Evolutionary conservation across 2,797 vertebrate genomes (phyloP), one percentile per base, ranked within the genome.

Genomic region (Microctenopoma lineatum): DNA sequence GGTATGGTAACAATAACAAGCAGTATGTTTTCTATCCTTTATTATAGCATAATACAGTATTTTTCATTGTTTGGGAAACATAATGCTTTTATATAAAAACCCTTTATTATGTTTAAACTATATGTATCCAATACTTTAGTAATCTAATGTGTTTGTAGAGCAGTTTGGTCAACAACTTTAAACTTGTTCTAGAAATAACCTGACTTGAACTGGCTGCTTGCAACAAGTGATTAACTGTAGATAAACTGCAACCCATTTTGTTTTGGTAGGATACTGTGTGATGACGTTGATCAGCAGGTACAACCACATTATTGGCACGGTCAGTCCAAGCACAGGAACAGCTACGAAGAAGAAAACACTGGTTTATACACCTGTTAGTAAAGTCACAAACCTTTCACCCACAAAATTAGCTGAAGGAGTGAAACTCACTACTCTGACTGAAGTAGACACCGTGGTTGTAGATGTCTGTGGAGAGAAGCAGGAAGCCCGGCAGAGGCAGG

Each of bases 211-310:
- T 41, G 39, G 11, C 12, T 41, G 12, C 11, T 42, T 32, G 5
- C 29, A 32, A 32, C 29, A 32, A 32, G 29, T 46, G 5, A 4
- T 10, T 41, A n/a, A 11, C n/a, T 18, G n/a, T 3, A 38, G 7
- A 59, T 13, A 36, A 27, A 65, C 16, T 44, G 12, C 45, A 45
- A 4, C 8, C 21, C 41, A 10, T 4, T 41, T 2, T 42, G 7
- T 16, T 53, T 42, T 45, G 13, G 32, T 58, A 98, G 96, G 98
- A 99, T 99, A 99, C 96, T 99, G 98, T 55, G 98, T 99, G 89
- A 99, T 60, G 53, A 99, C 81, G 0, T 99, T 99, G 93, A 98
- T 91, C 70, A 96, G 79, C 72, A 99, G 95, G 92, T 98, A 98
- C 80, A 99, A 80, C 97, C 98, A 99, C 98, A 99, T 94, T 83